Evolutionary conservation across 2,797 vertebrate species (phyloP).

Genomic region (Mus spretus): DNA sequence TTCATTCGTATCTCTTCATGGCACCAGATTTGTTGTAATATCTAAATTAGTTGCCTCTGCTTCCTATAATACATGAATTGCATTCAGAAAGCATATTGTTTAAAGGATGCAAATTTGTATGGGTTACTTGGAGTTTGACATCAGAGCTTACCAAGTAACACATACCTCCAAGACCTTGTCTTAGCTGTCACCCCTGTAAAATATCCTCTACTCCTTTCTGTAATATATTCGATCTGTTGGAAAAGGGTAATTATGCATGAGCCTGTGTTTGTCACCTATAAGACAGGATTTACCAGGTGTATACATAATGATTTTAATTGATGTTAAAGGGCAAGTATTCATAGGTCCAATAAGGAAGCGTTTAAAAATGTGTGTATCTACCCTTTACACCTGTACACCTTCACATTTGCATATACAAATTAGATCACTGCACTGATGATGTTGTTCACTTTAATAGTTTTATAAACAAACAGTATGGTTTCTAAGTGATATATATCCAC

Average conservation of each 20-base stretch:
- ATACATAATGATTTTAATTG: constrained; percentile 74
- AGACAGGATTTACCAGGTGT: constrained; percentile 63
- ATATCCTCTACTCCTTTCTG: constrained; percentile 10
- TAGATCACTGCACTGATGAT: constrained; percentile 21
- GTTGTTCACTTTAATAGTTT: constrained; percentile 58
- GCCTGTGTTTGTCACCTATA: constrained; percentile 55
- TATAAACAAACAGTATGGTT: constrained; percentile 49
- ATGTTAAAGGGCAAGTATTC: constrained; percentile 73
- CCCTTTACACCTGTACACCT: constrained; percentile 54
- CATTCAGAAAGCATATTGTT: neutral
- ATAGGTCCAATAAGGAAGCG: constrained; percentile 39
- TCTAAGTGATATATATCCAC: neutral
- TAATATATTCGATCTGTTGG: constrained; percentile 62
- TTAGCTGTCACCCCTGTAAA: constrained; percentile 48
- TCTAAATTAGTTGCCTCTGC: neutral
- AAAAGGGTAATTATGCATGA: constrained; percentile 71
- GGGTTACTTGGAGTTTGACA: neutral
- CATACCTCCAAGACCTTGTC: constrained; percentile 36
- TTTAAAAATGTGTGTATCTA: constrained; percentile 23
- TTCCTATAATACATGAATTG: neutral
- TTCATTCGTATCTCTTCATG: neutral
- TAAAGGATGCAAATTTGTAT: neutral
- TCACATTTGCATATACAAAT: constrained; percentile 73
- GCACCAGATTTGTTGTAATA: neutral
- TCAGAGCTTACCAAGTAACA: constrained; percentile 51